Base-by-base conservation (phyloP, 2,888 invertebrate genomes). In the Lobophora halterata region DNA sequence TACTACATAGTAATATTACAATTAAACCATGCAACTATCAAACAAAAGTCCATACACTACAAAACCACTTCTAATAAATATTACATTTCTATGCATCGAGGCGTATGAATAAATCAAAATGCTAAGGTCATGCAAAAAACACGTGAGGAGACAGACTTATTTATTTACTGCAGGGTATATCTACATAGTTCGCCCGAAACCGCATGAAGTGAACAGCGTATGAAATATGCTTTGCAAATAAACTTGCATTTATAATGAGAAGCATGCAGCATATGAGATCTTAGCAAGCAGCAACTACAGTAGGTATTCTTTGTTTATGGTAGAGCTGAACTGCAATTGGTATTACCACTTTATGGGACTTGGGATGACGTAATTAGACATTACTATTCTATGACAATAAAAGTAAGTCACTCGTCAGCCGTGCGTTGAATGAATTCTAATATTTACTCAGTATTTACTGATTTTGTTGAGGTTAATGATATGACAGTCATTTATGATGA, bases 71-170 rank as follows among this genome's bases (percentile, higher is more conserved):
- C 30, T 39, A 40, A 37, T 49, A 46, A 50, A 42, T 12, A 45
- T 35, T 24, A 8, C 16, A 20, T 41, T 33, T 41, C 29, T 28
- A 44, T 27, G 21, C n/a, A 29, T 44, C 21, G 17, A 39, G 18
- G 40, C 17, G 26, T 28, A 55, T 41, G 30, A 43, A 47, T 38
- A 49, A 55, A 55, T 57, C 46, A 52, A 69, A 76, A 75, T 68
- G 68, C 69, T 65, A 73, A 74, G 70, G 72, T 70, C 79, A 72
- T 71, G 75, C 76, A 68, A 65, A 68, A 63, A 61, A 55, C 56
- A 56, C 26, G 27, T 34, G 27, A 50, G 35, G 35, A 38, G 26
- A 34, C 23, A 42, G 35, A 21, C 33, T 39, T 31, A 39, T 46
- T 26, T 28, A 31, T 38, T 36, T 17, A 30, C 20, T 30, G 26